Evolutionary conservation across 2,113 vertebrate species (phyloP), one percentile per base, ranked within the genome.

Genomic region (Miniopterus natalensis): DNA sequence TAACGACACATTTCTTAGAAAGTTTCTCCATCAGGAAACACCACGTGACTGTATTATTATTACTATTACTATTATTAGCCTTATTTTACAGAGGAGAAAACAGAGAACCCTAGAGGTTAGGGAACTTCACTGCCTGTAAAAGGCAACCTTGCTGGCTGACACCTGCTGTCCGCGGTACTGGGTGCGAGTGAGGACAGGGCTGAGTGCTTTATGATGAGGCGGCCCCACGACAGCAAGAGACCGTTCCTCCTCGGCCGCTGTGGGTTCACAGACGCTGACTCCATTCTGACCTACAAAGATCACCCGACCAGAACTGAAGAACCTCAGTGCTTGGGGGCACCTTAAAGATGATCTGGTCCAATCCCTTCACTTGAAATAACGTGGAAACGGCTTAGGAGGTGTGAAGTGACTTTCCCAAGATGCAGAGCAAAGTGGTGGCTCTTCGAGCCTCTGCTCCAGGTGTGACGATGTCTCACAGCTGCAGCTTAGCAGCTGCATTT

Each of bases 141-240:
- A 66, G 73, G 36, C 61, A 40, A 63, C 49, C n/a, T 57, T 18
- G 5, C 25, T 45, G 21, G 27, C 12, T 9, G n/a, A 2, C 7
- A 18, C 13, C 31, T 40, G n/a, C 45, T 27, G 0, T 36, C 3
- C 0, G 0, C 4, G 14, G 36, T 17, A 3, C 6, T 29, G 25
- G 8, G 25, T 29, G 25, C 13, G 40, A 47, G 25, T n/a, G 23
- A 81, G 21, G 65, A 49, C 5, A 73, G 2, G 15, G 10, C 0
- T 6, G 12, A 10, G 59, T 47, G 49, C 6, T n/a, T 42, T 3
- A 27, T 13, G 8, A 25, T 27, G 21, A 49, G 21, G 57, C 0
- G 11, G 18, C 31, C 27, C 17, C 8, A 42, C 53, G 59, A 29
- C 23, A 25, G 11, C 47, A 10, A 11, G 7, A 29, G 23, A 42